Percentiles rank a stretch among this genome's conserved stretches.
Evolutionary conservation across 2,888 invertebrate species (phyloP).

Genomic region (Macrosiphum euphorbiae): DNA sequence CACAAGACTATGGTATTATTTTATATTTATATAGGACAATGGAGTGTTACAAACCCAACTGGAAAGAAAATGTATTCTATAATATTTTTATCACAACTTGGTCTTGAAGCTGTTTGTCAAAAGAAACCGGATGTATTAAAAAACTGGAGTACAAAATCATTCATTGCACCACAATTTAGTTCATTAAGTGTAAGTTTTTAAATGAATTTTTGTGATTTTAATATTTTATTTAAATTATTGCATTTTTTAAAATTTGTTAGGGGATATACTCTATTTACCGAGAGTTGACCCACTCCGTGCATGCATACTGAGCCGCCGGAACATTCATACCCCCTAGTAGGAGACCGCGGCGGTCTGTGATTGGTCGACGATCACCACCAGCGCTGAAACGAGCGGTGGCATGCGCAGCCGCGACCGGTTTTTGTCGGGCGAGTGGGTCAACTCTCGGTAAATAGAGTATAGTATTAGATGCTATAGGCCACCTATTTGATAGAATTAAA

Average conservation of each 20-base stretch:
- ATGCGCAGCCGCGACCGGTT: no score
- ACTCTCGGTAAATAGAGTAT: no score
- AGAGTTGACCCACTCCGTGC: no score
- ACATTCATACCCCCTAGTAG: no score
- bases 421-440: no score
- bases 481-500: no score
- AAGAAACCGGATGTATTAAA: slow-evolving; percentile 77
- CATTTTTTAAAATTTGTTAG: not conserved
- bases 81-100: slow-evolving; percentile 80
- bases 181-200: slow-evolving; percentile 17
- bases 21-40: slow-evolving; percentile 77
- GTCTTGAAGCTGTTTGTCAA: slow-evolving; percentile 80
- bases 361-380: no score
- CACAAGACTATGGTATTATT: not conserved
- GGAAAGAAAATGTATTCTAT: slow-evolving; percentile 88
- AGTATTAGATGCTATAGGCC: no score
- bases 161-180: not conserved
- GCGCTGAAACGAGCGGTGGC: no score
- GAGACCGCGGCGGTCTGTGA: no score
- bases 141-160: slow-evolving; percentile 7
- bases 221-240: not conserved
- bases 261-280: no score
- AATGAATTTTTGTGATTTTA: not conserved
- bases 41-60: slow-evolving; percentile 85
- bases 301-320: no score